phyloP scores from a whole-genome alignment of 1,140 invertebrate species.

The Dendrolimus punctatus region DNA sequence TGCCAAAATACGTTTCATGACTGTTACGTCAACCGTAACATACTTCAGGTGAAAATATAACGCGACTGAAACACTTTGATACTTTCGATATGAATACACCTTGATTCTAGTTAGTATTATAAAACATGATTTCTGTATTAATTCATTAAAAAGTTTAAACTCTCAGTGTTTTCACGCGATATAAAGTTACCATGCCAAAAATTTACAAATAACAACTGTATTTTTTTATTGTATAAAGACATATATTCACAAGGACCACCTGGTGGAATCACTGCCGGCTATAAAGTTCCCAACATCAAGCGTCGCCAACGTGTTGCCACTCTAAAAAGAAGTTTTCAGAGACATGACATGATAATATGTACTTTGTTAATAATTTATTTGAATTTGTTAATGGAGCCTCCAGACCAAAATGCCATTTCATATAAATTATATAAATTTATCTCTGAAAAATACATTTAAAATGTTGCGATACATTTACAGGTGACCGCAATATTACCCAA shows the following conservation, averaged over 20 bases:
- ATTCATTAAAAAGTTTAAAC: no score
- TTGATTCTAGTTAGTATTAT: constrained; percentile 1
- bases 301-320: no score
- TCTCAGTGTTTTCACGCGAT: neutral
- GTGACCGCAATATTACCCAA: constrained; percentile 58
- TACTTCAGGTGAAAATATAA: constrained; percentile 57
- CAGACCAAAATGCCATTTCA: no score
- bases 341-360: no score
- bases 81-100: constrained; percentile 17
- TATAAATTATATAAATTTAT: constrained; percentile 4
- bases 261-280: no score
- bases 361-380: no score
- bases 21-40: constrained; percentile 58
- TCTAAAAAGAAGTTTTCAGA: no score
- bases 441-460: constrained; percentile 16
- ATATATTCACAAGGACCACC: no score
- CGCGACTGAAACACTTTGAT: constrained; percentile 30
- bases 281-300: no score
- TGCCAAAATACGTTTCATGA: constrained; percentile 69
- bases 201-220: neutral
- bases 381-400: no score
- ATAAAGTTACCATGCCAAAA: neutral
- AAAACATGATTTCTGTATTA: no score
- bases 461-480: constrained; percentile 35
- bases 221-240: no score